Percentiles rank a stretch among this genome's conserved stretches.
These are phyloP conservation scores for Corvus moneduloides DNA, from an alignment of 2,113 vertebrate species.

Conservation along the genomic window DNA sequence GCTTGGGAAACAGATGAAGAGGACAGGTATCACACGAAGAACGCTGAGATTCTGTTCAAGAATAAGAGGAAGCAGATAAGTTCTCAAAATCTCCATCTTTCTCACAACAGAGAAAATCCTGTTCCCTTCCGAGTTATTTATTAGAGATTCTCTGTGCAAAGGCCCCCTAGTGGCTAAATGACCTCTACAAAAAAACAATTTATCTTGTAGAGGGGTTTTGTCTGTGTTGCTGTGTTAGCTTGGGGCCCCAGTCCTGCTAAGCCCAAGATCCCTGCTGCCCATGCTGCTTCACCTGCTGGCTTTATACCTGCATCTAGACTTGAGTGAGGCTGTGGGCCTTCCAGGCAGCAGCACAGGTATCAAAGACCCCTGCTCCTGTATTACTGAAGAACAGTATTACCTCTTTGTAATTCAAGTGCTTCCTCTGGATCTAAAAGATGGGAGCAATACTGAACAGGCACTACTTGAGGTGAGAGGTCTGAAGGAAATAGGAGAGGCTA, in stretches of 20 bases:
- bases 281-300: not conserved
- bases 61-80: not conserved
- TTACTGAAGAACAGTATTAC: not conserved
- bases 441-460: not conserved
- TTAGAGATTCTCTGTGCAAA: not conserved
- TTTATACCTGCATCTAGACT: not conserved
- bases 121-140: not conserved
- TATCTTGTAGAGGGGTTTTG: not conserved
- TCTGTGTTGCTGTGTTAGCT: not conserved
- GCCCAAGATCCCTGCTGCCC: accelerated
- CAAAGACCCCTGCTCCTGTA: not conserved
- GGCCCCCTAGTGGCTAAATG: not conserved
- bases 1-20: not conserved
- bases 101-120: not conserved
- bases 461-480: not conserved
- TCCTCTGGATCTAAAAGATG: not conserved
- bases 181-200: not conserved
- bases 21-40: not conserved
- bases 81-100: not conserved
- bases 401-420: not conserved
- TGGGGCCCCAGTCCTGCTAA: not conserved
- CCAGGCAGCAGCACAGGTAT: not conserved
- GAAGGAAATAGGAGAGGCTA: not conserved
- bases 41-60: not conserved
- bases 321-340: not conserved